Conservation (phyloP, 2,888 invertebrate species). For the Drosophila nr. perissopoda region DNA sequence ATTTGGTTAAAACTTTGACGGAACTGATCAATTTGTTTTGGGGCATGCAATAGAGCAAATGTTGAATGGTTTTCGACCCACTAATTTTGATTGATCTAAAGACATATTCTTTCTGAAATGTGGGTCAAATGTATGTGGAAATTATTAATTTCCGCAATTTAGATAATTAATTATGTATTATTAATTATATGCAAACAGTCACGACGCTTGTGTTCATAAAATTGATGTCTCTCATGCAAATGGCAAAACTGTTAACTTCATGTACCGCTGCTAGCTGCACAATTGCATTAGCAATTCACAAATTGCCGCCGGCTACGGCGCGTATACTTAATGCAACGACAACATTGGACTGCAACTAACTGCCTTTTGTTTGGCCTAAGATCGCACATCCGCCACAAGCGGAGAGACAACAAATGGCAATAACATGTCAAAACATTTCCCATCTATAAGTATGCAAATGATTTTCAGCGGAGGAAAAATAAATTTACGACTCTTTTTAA, state of each 20-base stretch:
- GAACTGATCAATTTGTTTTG: neutral
- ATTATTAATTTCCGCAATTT: conserved; percentile 11
- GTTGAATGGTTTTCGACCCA: neutral
- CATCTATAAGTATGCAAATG: conserved; percentile 75
- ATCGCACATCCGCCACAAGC: conserved; percentile 51
- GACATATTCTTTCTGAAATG: neutral
- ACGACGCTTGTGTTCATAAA: conserved; percentile 22
- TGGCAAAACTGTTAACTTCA: conserved; percentile 17
- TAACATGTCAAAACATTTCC: conserved; percentile 68
- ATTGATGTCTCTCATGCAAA: conserved; percentile 27
- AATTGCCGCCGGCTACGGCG: conserved; percentile 37
- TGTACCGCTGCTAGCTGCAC: neutral
- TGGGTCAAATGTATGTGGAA: neutral
- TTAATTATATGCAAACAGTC: conserved; percentile 44
- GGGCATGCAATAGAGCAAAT: neutral
- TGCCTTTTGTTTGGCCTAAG: conserved; percentile 36
- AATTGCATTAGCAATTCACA: conserved; percentile 35
- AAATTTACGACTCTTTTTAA: conserved; percentile 57
- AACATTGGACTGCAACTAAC: conserved; percentile 20
- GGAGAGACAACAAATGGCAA: conserved; percentile 21
- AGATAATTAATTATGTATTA: conserved; percentile 31
- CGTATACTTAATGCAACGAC: conserved; percentile 63
- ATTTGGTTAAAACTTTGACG: neutral
- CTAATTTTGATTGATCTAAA: neutral
- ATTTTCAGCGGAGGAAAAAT: conserved; percentile 48